Base-by-base conservation (phyloP, 2,113 vertebrate species). In the Mellivora capensis region DNA sequence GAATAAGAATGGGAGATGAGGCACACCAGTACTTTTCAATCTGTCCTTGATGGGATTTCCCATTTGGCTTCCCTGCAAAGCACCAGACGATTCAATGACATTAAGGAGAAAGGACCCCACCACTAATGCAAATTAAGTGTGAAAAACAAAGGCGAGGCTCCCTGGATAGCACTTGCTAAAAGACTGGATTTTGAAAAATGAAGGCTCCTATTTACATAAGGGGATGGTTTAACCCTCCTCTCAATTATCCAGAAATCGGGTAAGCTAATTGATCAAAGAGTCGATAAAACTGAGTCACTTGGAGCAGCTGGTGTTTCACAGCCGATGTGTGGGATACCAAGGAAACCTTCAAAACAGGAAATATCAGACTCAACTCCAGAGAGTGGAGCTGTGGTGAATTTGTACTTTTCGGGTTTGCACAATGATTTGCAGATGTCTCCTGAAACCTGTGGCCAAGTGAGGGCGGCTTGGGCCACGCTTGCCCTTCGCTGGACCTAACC, bases 301-400 rank as follows among this genome's bases (percentile, higher is more conserved):
- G 31, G 94, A 98, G 93, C 98, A 98, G 98, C 98, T 99, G 98
- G 98, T 96, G 97, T 98, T 99, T 98, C 98, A 96, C 88, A 98
- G 98, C 69, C 96, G 86, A 96, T 98, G 98, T 98, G 97, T 96
- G 96, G 98, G 98, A 98, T 98, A 98, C 99, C 98, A 99, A 99
- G 98, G 99, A 99, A 99, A 99, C 98, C 97, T 98, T 98, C 97
- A 98, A 99, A 99, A 99, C 99, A 99, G 99, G 99, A 99, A 99
- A 98, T 98, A 98, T 98, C 98, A 99, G 98, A 98, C 72, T 12
- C 98, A 98, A 96, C 98, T 98, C 85, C 57, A 98, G 98, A 99
- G 98, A 99, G 97, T 64, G 95, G 94, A 98, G 98, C 98, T 98
- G 98, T 85, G 98, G 97, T 97, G 98, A 98, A 98, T 98, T 98